Conservation (phyloP, 2,797 vertebrate species). For the Odontamblyopus lacepedii region DNA sequence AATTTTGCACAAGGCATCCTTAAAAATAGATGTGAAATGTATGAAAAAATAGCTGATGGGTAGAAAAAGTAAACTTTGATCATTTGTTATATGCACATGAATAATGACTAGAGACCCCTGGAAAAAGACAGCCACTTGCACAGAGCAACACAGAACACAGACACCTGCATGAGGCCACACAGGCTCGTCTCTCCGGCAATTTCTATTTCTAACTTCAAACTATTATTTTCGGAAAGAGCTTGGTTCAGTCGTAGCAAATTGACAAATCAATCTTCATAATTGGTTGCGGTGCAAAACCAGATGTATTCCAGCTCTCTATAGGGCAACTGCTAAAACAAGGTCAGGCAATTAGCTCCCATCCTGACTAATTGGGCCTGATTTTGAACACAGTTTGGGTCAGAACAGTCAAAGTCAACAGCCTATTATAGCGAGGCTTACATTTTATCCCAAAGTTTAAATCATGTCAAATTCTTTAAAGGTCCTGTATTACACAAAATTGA, state of each 20-base stretch:
- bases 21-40: too few relatives aligned
- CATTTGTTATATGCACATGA: not conserved
- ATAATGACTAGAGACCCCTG: not conserved
- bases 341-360: slow-evolving; percentile 30
- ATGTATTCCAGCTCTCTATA: slow-evolving; percentile 29
- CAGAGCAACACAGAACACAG: not conserved
- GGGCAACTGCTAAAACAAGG: slow-evolving; percentile 36
- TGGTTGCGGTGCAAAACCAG: slow-evolving; percentile 51
- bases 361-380: slow-evolving; percentile 19
- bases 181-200: slow-evolving; percentile 24
- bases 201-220: slow-evolving; percentile 43
- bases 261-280: slow-evolving; percentile 73
- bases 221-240: slow-evolving; percentile 50
- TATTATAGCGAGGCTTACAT: slow-evolving; percentile 21
- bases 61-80: not conserved
- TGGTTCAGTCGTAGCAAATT: slow-evolving; percentile 64
- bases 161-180: slow-evolving; percentile 38
- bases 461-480: slow-evolving; percentile 35
- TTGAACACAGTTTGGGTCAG: slow-evolving; percentile 31
- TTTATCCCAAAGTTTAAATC: slow-evolving; percentile 36
- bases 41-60: too few relatives aligned
- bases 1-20: too few relatives aligned
- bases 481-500: too few relatives aligned
- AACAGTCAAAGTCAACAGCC: slow-evolving; percentile 39
- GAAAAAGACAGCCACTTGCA: slow-evolving; percentile 4